Evolutionary conservation across 1,140 invertebrate species (phyloP).

Genomic region (Phocides pigmalion): DNA sequence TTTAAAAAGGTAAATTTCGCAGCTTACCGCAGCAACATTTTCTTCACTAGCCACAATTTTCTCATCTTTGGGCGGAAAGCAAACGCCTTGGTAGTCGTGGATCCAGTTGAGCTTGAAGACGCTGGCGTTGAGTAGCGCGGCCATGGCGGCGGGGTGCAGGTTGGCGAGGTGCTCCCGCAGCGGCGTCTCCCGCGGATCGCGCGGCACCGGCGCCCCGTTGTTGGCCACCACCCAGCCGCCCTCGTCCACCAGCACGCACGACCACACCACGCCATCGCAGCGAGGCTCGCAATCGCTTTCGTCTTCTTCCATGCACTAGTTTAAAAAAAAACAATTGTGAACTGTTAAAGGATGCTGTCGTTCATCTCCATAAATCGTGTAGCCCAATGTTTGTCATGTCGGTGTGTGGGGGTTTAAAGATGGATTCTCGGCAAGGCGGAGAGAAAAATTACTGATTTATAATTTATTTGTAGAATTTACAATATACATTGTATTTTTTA

Average conservation of each 20-base stretch:
- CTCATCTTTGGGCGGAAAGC: slow-evolving; percentile 57
- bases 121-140: slow-evolving; percentile 54
- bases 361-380: no score
- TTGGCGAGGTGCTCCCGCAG: slow-evolving; percentile 57
- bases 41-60: slow-evolving; percentile 41
- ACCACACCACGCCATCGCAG: slow-evolving; percentile 62
- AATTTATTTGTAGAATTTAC: no score
- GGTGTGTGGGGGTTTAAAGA: no score
- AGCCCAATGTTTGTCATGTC: no score
- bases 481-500: no score
- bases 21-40: neutral
- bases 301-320: slow-evolving; percentile 49
- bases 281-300: slow-evolving; percentile 50
- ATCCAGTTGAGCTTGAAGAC: slow-evolving; percentile 69
- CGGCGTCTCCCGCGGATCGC: slow-evolving; percentile 27
- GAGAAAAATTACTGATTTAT: no score
- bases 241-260: slow-evolving; percentile 68
- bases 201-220: slow-evolving; percentile 29
- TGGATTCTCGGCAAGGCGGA: no score
- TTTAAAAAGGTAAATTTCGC: no score
- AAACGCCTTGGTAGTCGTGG: slow-evolving; percentile 74
- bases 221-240: slow-evolving; percentile 63
- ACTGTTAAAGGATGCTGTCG: no score
- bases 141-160: slow-evolving; percentile 59
- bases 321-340: neutral